phyloP scores from a whole-genome alignment of 2,888 invertebrate genomes.

The Cephalotes varians region DNA sequence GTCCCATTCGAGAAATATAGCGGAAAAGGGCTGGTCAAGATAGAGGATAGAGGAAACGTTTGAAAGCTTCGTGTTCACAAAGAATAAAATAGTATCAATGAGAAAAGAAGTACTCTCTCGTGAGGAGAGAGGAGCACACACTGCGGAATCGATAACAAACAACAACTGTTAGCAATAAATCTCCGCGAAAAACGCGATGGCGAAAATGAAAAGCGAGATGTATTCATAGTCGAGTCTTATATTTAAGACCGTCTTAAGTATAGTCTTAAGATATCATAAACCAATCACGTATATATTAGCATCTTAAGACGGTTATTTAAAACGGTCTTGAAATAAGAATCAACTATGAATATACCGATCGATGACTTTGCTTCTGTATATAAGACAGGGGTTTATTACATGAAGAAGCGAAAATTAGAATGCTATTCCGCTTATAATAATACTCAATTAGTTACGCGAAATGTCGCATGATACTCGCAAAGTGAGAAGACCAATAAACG shows the following conservation, averaged over 20 bases:
- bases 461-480: background rate
- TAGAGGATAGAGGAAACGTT: conserved; percentile 30
- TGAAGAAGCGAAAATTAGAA: background rate
- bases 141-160: conserved; percentile 14
- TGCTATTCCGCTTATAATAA: conserved; percentile 14
- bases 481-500: conserved; percentile 22
- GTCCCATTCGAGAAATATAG: conserved; percentile 47
- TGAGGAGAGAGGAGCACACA: background rate
- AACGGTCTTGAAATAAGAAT: too few relatives aligned
- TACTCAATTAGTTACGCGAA: conserved; percentile 20
- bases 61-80: conserved; percentile 42
- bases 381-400: background rate
- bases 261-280: too few relatives aligned
- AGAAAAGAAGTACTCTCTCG: conserved; percentile 15
- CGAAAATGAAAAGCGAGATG: background rate
- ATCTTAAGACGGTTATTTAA: too few relatives aligned
- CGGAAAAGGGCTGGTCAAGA: conserved; percentile 47
- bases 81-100: conserved; percentile 42
- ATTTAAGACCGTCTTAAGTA: too few relatives aligned
- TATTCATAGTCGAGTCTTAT: too few relatives aligned
- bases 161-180: background rate
- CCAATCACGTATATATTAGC: too few relatives aligned
- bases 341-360: too few relatives aligned
- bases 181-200: background rate
- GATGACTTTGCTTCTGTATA: background rate